Evolutionary conservation across 1,140 invertebrate genomes (phyloP).

Genomic region (Meteorus sp.): DNA sequence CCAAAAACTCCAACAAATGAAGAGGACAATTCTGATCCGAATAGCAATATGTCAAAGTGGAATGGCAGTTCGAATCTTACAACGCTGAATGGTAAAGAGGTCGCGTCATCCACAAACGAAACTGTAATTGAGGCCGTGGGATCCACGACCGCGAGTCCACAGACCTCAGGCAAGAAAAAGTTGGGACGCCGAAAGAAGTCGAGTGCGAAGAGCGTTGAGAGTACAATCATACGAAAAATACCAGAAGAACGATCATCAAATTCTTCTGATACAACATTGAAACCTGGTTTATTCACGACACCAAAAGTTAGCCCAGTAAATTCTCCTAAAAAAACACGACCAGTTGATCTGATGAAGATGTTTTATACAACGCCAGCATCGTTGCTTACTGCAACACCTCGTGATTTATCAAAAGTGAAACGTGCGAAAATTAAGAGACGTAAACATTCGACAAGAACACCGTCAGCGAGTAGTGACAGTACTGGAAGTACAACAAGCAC

Average conservation of each 20-base stretch:
- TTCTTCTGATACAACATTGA: constrained; percentile 17
- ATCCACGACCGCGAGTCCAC: constrained; percentile 14
- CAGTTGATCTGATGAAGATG: constrained; percentile 50
- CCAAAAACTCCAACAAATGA: constrained; percentile 44
- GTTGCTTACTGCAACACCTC: constrained; percentile 51
- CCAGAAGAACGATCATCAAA: constrained; percentile 24
- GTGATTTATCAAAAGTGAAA: constrained; percentile 51
- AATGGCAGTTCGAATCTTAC: constrained; percentile 45
- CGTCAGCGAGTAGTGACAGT: constrained; percentile 53
- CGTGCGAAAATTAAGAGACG: constrained; percentile 51
- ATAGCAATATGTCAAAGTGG: constrained; percentile 49
- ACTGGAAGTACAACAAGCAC: constrained; percentile 52
- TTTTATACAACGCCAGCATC: constrained; percentile 55
- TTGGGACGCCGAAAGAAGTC: constrained; percentile 29
- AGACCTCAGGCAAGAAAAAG: constrained; percentile 27
- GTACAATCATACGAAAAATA: constrained; percentile 13
- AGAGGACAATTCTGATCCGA: constrained; percentile 5
- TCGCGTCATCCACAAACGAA: constrained; percentile 26
- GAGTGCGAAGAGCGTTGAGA: constrained; percentile 13
- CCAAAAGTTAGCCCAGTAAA: constrained; percentile 31
- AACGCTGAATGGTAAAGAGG: constrained; percentile 36
- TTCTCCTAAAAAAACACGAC: constrained; percentile 36
- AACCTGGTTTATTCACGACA: constrained; percentile 13
- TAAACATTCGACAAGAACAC: constrained; percentile 45
- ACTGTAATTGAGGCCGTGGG: constrained; percentile 14